Evolutionary conservation across 2,797 vertebrate genomes (phyloP).

Genomic region (Thamnophis elegans): DNA sequence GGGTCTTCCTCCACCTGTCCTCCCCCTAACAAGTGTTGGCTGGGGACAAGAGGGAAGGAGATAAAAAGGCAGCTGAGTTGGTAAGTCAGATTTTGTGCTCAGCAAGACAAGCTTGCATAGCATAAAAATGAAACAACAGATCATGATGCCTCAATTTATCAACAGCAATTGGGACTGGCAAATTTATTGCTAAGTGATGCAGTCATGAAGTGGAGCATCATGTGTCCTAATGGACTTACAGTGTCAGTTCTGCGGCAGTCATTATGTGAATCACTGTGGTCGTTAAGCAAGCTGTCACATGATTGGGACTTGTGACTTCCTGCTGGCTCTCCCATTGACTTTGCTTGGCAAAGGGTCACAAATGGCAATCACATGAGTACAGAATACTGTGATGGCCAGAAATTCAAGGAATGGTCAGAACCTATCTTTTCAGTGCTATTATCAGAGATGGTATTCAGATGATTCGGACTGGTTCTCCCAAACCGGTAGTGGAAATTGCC

Average conservation of each 20-base stretch:
- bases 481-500: too few species aligned
- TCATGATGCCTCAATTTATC: neutral
- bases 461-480: too few species aligned
- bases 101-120: neutral
- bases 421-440: neutral
- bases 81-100: neutral
- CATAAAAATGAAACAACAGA: neutral
- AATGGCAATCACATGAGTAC: neutral
- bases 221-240: neutral
- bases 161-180: neutral
- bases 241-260: neutral
- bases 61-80: neutral
- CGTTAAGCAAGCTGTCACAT: neutral
- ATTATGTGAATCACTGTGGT: neutral
- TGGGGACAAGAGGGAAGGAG: neutral
- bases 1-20: neutral
- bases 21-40: neutral
- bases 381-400: neutral
- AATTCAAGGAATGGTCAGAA: neutral
- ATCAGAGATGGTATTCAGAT: neutral
- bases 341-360: neutral
- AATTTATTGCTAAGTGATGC: neutral
- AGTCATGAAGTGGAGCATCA: neutral
- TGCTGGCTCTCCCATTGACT: neutral
- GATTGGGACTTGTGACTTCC: neutral